These are phyloP conservation scores for Hyphantria cunea DNA, from an alignment of 1,140 invertebrate species.

Conservation along the genomic window DNA sequence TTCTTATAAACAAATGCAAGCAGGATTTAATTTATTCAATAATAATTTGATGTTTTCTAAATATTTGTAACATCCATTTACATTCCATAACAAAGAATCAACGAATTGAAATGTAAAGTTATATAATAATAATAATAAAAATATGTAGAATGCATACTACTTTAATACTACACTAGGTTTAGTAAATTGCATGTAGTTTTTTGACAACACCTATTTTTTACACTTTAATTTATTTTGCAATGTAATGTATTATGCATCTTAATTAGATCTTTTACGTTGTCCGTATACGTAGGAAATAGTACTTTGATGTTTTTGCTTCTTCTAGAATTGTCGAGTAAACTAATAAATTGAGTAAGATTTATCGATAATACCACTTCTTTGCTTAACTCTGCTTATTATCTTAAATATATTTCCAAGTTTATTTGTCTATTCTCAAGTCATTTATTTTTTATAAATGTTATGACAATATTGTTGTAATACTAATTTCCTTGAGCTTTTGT, in stretches of 20 bases:
- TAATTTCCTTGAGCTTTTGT: conserved; percentile 35
- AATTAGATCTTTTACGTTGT: conserved; percentile 33
- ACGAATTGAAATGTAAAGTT: background rate
- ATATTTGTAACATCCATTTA: conserved; percentile 34
- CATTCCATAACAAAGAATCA: conserved; percentile 41
- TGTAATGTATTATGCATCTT: conserved; percentile 32
- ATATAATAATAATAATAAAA: no score
- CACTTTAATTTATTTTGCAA: conserved; percentile 32
- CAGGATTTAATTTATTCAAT: conserved; percentile 28
- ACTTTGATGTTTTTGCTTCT: conserved; percentile 38
- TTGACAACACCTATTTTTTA: conserved; percentile 42
- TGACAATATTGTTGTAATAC: conserved; percentile 32
- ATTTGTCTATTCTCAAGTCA: conserved; percentile 23
- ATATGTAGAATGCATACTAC: no score
- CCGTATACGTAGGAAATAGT: conserved; percentile 33
- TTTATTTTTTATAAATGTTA: no score
- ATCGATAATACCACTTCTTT: conserved; percentile 26
- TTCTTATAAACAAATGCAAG: conserved; percentile 47
- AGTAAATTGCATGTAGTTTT: conserved; percentile 35
- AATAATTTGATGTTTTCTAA: conserved; percentile 38
- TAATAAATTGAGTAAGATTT: conserved; percentile 37
- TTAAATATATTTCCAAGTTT: conserved; percentile 37
- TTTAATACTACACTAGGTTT: no score
- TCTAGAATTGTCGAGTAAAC: conserved; percentile 33
- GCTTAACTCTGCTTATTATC: conserved; percentile 19